phyloP scores from a whole-genome alignment of 2,113 vertebrate genomes.

The Menura novaehollandiae region DNA sequence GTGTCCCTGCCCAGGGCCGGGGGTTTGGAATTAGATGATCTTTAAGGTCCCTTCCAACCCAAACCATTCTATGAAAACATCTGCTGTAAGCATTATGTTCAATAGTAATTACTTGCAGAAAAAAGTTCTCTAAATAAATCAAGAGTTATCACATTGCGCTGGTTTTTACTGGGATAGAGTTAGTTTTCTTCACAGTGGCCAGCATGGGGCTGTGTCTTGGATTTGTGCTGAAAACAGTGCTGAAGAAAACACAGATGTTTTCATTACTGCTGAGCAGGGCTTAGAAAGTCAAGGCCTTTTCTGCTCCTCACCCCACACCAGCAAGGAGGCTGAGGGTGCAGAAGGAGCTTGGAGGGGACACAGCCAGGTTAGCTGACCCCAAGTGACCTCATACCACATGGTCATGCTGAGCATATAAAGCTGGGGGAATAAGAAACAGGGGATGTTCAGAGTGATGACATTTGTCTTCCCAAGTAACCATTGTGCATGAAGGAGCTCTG shows the following conservation, averaged over 20 bases:
- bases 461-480: background rate
- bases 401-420: background rate
- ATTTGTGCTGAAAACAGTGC: background rate
- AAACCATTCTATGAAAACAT: background rate
- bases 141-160: background rate
- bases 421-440: background rate
- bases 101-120: background rate
- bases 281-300: background rate
- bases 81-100: background rate
- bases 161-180: background rate
- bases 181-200: background rate
- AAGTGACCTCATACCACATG: background rate
- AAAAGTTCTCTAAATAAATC: background rate
- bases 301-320: background rate
- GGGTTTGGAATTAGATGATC: background rate
- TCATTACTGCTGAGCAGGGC: background rate
- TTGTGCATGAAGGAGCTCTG: accelerated
- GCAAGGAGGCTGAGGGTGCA: background rate
- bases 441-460: background rate
- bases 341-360: background rate
- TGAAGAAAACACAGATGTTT: background rate
- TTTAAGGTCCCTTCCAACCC: background rate
- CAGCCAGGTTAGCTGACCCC: background rate
- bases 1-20: accelerated
- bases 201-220: background rate